Evolutionary conservation across 1,140 invertebrate genomes (phyloP).

Genomic region (Druon quercuslanigerum): DNA sequence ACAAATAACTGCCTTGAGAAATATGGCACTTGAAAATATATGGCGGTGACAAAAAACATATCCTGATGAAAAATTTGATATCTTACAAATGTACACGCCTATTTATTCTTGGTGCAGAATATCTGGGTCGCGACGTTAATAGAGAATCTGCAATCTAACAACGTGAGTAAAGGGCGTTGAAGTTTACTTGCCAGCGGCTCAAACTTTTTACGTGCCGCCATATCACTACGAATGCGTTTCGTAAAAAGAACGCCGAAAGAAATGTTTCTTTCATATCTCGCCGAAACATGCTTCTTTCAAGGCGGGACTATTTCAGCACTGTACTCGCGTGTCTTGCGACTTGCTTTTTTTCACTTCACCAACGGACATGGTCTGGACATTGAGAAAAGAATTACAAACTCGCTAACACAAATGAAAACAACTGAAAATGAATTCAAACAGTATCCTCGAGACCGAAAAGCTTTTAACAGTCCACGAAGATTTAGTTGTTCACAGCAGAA

Average conservation of each 20-base stretch:
- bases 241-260: constrained; percentile 12
- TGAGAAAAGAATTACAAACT: constrained; percentile 21
- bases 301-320: constrained; percentile 23
- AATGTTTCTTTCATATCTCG: constrained; percentile 31
- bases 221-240: constrained; percentile 21
- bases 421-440: constrained; percentile 25
- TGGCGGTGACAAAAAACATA: background rate
- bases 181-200: constrained; percentile 27
- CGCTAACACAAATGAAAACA: background rate
- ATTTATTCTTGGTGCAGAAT: constrained; percentile 10
- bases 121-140: constrained; percentile 1
- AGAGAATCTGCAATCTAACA: constrained; percentile 24
- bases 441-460: background rate
- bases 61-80: constrained; percentile 18
- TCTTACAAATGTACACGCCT: constrained; percentile 17
- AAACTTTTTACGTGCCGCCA: constrained; percentile 16
- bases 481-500: background rate
- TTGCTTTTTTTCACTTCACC: background rate
- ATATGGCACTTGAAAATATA: background rate
- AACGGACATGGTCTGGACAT: constrained; percentile 17
- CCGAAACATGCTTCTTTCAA: constrained; percentile 21
- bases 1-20: constrained; percentile 4
- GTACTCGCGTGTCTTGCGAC: constrained; percentile 11
- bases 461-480: constrained; percentile 18
- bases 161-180: constrained; percentile 10